Conservation (phyloP, 2,113 vertebrate genomes). For the Pachyramphus minor region DNA sequence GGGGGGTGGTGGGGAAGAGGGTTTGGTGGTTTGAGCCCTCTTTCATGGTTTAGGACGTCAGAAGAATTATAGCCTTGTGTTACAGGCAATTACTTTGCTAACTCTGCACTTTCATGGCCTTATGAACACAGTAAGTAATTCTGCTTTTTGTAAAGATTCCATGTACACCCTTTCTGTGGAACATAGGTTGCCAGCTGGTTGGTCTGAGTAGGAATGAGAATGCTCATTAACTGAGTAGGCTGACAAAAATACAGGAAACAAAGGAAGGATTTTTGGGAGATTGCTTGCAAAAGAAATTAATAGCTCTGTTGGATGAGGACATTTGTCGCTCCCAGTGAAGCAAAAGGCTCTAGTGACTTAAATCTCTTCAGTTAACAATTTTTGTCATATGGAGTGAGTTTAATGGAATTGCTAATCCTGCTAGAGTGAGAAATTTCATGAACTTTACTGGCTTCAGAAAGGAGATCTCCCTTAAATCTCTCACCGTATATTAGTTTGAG, state of each 20-base stretch:
- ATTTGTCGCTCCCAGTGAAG: background rate
- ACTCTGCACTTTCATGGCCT: conserved; percentile 21
- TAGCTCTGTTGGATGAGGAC: background rate
- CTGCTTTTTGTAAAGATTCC: conserved; percentile 11
- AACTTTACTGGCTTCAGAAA: background rate
- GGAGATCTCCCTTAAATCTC: background rate
- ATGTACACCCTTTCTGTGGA: background rate
- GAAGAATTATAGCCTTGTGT: conserved; percentile 44
- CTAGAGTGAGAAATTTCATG: background rate
- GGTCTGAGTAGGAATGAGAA: conserved; percentile 6
- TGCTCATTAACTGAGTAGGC: conserved; percentile 12
- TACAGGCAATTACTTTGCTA: conserved; percentile 35
- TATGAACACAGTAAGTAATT: conserved; percentile 10
- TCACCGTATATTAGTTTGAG: background rate
- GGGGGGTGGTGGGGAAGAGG: background rate
- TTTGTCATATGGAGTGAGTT: background rate
- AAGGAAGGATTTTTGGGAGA: conserved; percentile 23
- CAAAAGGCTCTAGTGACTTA: background rate
- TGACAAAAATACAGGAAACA: conserved; percentile 15
- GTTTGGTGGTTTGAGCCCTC: conserved; percentile 17
- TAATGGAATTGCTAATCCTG: background rate
- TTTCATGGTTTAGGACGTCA: conserved; percentile 25
- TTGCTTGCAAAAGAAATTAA: background rate
- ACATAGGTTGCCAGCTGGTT: conserved; percentile 22
- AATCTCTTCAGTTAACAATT: background rate